Base-by-base conservation (phyloP, 2,113 vertebrate genomes). In the Xerus inauris region DNA sequence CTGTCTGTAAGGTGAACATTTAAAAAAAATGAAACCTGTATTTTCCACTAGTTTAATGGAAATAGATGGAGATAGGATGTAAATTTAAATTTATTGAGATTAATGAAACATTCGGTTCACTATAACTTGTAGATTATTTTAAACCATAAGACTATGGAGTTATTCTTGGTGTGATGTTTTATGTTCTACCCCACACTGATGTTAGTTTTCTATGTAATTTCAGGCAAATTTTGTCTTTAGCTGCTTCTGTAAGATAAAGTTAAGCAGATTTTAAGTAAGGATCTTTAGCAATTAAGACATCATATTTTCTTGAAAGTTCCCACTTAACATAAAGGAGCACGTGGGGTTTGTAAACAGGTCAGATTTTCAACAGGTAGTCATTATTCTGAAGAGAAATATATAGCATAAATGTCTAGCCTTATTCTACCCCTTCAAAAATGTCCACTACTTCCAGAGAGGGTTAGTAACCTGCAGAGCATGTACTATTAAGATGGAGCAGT, bases 201-300 rank as follows among this genome's bases (percentile, higher is more conserved):
- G 79, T 45, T 65, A 45, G 81, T 80, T 86, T 96, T 30, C 40
- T 86, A 69, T 35, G 35, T 76, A 65, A 83, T 65, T 89, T 86
- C 54, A 77, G 10, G 14, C 57, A 89, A 45, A 49, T 47, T 82
- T 79, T 57, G 76, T 72, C 24, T 76, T 88, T 17, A 89, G 6
- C 8, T 89, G 88, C 38, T 94, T 72, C 57, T 67, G 11, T 42
- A 22, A 95, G 80, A 90, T 59, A 5, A 87, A 65, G n/a, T 67
- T 26, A 95, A 59, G 17, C 38, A 71, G 64, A 51, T 87, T 73
- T 87, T 91, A 85, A 75, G 49, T 30, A 47, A 92, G 72, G 35
- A 35, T 82, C 6, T 20, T 3, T 57, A 45, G 24, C 45, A 89
- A 11, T 79, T 76, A 19, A 72, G 76, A 82, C 86, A 42, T n/a